Evolutionary conservation across 2,888 invertebrate genomes (phyloP), one percentile per base, ranked within the genome.

Genomic region (Chrysina gloriosa): DNA sequence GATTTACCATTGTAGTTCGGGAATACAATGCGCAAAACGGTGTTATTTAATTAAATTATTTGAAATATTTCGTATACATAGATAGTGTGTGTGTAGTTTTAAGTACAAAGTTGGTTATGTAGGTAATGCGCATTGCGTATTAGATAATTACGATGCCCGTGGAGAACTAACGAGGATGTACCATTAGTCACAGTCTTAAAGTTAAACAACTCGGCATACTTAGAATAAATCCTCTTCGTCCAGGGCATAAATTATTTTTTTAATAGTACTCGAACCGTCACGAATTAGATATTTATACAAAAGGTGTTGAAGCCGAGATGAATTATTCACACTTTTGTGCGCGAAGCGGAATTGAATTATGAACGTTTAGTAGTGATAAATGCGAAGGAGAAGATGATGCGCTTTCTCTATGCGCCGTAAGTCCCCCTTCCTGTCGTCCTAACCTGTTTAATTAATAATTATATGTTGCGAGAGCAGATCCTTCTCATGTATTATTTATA

Each of bases 231-330:
- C 21, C 45, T 45, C 45, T 7, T 21, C 45, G 45, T 45, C 21
- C 19, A 45, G 7, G 19, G 45, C 58, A 58, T 58, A 58, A 58
- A 58, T 58, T 58, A 58, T 39, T 39, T 58, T 39, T 58, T 58
- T 39, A 58, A 58, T 58, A 39, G 39, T 25, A 58, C 27, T 25
- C 23, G 58, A 25, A 58, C 39, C 39, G 58, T 58, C 58, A 58
- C 58, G 39, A 58, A 58, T 58, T 58, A 58, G 58, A 58, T 39
- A 58, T 58, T 58, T 58, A 58, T 58, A 58, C 58, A 58, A 58
- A 58, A 58, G 58, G 58, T 58, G 58, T 58, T 58, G 58, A 58
- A 31, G 23, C 21, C 39, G 52, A 36, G 39, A 58, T 58, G 39
- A 58, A 58, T 58, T 58, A 58, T 58, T 39, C 39, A 36, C 58